phyloP scores from a whole-genome alignment of 2,888 invertebrate genomes.

The Beris chalybata region DNA sequence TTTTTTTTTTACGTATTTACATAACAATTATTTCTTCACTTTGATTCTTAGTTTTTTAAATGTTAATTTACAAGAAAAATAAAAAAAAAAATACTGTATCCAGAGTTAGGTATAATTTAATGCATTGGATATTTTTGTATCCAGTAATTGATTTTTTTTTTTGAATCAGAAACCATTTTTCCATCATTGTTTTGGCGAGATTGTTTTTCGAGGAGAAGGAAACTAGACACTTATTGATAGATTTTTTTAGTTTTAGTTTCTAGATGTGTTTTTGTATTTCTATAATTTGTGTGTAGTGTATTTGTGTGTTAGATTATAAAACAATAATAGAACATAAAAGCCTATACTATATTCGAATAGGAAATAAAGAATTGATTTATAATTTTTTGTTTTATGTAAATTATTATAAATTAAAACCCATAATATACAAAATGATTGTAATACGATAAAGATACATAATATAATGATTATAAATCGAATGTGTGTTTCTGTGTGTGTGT shows the following conservation, averaged over 20 bases:
- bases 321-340: background rate
- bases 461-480: background rate
- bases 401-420: conserved; percentile 22
- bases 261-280: background rate
- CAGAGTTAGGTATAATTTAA: too few relatives aligned
- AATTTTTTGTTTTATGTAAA: too few relatives aligned
- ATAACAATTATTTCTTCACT: conserved; percentile 1
- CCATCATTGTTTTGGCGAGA: too few relatives aligned
- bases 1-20: conserved; percentile 18
- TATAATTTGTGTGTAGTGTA: conserved; percentile 4
- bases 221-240: too few relatives aligned
- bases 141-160: too few relatives aligned
- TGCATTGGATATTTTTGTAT: too few relatives aligned
- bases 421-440: conserved; percentile 26
- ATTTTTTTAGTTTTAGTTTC: too few relatives aligned
- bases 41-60: too few relatives aligned
- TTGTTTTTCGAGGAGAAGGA: background rate
- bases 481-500: background rate
- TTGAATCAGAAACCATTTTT: too few relatives aligned
- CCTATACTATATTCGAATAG: background rate
- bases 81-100: too few relatives aligned
- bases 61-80: too few relatives aligned
- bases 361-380: background rate
- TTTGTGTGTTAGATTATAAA: conserved; percentile 1
- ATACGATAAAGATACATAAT: conserved; percentile 5